Evolutionary conservation across 1,140 invertebrate genomes (phyloP), one percentile per base, ranked within the genome.

Genomic region (Eulimnadia texana): DNA sequence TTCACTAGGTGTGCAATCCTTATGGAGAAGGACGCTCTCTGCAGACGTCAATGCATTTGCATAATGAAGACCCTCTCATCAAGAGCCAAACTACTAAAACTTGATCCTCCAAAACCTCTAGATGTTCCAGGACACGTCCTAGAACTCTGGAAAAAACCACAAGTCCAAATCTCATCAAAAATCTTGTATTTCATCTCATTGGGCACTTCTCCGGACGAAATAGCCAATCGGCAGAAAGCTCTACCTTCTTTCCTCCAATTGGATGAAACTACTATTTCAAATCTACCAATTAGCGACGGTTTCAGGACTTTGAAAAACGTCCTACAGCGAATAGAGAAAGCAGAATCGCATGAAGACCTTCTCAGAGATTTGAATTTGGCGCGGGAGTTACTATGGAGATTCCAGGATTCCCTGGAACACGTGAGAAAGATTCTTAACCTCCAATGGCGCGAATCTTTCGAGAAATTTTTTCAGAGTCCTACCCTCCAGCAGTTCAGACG

Each of bases 381-480:
- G 6, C 33, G 16, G 33, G 33, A 42, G 33, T 9, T 42, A 6
- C 33, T 42, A 9, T 16, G 16, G 6, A 6, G 33, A n/a, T 42
- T 42, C 16, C 33, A 9, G 33, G 6, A 42, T 42, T 42, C 6
- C 33, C 6, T 6, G 33, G 16, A 16, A 42, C 33, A 42, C 6
- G 6, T 42, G 33, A 6, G 33, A 6, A 16, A 9, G 6, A 57
- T 20, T 57, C n/a, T 57, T 57, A 1, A 13, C 2, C 55, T 57
- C 25, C 24, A 57, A 16, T 57, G 55, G 55, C 55, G 33, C 16
- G 27, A 42, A 3, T 28, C 16, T n/a, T 33, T 57, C 10, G 55
- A 57, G 28, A 57, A 20, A 13, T 57, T 57, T n/a, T 33, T 57
- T 57, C 55, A 57, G 1, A 16, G 55, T 57, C 28, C 55, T 19